Evolutionary conservation across 1,140 invertebrate genomes (phyloP).

Genomic region (Lordiphosa clarofinis): DNA sequence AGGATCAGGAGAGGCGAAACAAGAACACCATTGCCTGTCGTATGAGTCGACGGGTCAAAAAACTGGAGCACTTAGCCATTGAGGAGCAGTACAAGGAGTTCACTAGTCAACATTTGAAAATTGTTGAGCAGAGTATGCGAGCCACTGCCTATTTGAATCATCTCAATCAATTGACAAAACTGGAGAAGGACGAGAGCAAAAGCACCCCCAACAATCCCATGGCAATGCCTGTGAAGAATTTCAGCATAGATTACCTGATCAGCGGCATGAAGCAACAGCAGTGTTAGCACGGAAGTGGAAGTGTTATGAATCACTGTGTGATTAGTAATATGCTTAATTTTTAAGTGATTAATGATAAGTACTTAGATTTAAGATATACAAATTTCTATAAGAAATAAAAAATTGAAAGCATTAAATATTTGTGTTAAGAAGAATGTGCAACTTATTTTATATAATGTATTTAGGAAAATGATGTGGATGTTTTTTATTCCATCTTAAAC

Average conservation of each 20-base stretch:
- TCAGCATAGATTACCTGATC: conserved; percentile 59
- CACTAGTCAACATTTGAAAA: conserved; percentile 39
- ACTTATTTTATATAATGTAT: too few species aligned
- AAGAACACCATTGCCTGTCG: conserved; percentile 75
- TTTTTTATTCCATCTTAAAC: too few species aligned
- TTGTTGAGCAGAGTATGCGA: conserved; percentile 55
- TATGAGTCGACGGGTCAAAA: conserved; percentile 65
- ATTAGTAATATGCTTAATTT: too few species aligned
- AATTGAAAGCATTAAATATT: too few species aligned
- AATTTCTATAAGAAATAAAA: too few species aligned
- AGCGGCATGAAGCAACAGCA: conserved; percentile 18
- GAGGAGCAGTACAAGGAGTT: conserved; percentile 69
- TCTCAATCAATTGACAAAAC: conserved; percentile 38
- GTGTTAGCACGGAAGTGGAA: too few species aligned
- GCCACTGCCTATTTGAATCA: conserved; percentile 57
- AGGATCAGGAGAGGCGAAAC: conserved; percentile 70
- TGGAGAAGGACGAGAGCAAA: conserved; percentile 13
- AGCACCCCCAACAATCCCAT: not conserved
- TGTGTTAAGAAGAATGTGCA: too few species aligned
- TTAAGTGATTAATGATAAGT: too few species aligned
- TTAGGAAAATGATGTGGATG: too few species aligned
- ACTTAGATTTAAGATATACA: too few species aligned
- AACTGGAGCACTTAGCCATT: conserved; percentile 62
- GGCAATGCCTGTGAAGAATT: conserved; percentile 37
- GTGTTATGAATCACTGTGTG: too few species aligned